Evolutionary conservation across 30 jellyfish, hydroid and myxozoan species (phyloP), one percentile per base, ranked within the genome.

Genomic region (Hydra vulgaris): DNA sequence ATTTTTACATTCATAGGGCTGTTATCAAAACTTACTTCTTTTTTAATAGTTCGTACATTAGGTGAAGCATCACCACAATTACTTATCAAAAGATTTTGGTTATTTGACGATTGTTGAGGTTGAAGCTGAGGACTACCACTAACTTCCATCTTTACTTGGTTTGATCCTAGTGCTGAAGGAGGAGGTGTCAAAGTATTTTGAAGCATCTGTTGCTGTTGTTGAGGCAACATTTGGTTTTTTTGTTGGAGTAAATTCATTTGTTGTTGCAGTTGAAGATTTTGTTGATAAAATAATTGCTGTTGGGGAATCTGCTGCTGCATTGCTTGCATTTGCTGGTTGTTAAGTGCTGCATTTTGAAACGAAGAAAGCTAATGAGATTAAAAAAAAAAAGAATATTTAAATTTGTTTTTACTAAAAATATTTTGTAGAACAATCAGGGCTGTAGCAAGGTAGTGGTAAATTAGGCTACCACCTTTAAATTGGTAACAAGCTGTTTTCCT

Each of bases 191-290:
- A 55, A 17, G 25, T 25, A 25, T 71, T 81, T 12, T 73, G 94
- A 40, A 55, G 93, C 79, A 27, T 86, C 25, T 84, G 96, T 20
- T 85, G 78, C 26, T 87, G 96, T 21, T 81, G 95, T 23, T 40
- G 73, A 67, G 80, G 90, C 18, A 21, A 73, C 16, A 54, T 86
- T 80, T 81, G 88, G 54, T 82, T 88, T 53, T 83, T 86, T 71
- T 86, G 97, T 53, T 80, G 92, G 74, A 73, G 86, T 53, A 67
- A 88, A 26, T 53, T 79, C 52, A 75, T 86, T 73, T 86, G 96
- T 22, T 75, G 88, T 27, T 80, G 88, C 22, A 27, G 74, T 23
- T 73, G 90, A 82, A 80, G 5, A 7, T 67, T 54, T 18, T 77
- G 84, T 66, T 73, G 81, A 73, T 52, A 19, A 23, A 23, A 5